Conservation (phyloP, 2,113 vertebrate genomes). For the Cisticola juncidis region DNA sequence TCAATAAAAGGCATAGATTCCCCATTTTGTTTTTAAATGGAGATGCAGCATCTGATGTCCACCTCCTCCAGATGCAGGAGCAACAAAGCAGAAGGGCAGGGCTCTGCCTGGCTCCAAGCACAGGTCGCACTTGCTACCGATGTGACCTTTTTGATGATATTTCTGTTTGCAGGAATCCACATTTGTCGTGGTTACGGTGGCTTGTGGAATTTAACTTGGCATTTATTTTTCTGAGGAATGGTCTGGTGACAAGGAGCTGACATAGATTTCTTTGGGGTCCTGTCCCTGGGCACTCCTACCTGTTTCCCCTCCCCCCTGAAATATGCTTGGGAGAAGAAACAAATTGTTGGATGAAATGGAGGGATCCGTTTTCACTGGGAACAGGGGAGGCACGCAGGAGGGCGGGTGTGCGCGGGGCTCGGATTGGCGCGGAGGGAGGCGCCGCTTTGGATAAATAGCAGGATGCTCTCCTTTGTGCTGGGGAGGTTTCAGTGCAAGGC, state of each 20-base stretch:
- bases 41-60: background rate
- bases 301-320: background rate
- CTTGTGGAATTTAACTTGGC: conserved; percentile 1
- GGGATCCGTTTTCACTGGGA: background rate
- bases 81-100: background rate
- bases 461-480: conserved; percentile 32
- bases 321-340: background rate
- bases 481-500: background rate
- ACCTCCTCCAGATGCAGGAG: background rate
- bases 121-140: background rate
- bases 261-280: background rate
- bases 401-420: background rate
- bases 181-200: background rate
- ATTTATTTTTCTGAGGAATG: background rate
- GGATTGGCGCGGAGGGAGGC: background rate
- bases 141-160: background rate
- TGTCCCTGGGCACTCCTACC: background rate
- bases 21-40: background rate
- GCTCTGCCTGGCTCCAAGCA: background rate
- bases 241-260: background rate
- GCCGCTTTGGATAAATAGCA: background rate
- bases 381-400: background rate
- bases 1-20: background rate
- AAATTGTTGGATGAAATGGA: background rate
- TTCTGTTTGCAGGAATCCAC: background rate